Base-by-base conservation (phyloP, 2,113 vertebrate genomes). In the Nasalis larvatus region DNA sequence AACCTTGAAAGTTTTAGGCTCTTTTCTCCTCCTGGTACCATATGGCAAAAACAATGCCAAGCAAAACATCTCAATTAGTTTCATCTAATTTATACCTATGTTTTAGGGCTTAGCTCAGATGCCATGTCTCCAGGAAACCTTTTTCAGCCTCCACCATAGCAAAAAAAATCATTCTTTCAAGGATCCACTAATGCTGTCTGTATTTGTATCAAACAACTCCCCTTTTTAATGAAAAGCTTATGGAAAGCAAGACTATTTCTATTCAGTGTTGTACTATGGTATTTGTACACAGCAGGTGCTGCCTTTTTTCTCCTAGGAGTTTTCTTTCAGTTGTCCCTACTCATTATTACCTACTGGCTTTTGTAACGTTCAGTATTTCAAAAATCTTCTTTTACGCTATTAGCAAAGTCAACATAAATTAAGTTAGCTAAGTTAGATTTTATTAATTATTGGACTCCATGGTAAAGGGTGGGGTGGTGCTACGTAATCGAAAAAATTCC, bases 391-490 rank as follows among this genome's bases (percentile, higher is more conserved):
- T 89, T 49, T 81, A 73, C 5, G 32, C 45, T 74, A 25, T 82
- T 82, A 94, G 58, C 32, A 73, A 95, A 52, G 30, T 73, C 18
- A 94, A 35, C 25, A 47, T 85, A 71, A 89, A 92, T 93, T 66
- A 74, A 47, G 71, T 74, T 76, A 74, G 77, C 40, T 81, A 93
- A 76, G 8, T 25, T 60, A 35, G 47, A 16, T 32, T 93, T 47
- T 77, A 52, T 82, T 17, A 92, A 77, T 63, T 58, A 89, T 60
- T 5, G 7, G 18, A 23, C 16, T 89, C 37, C 27, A 73, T 17
- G 13, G 56, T 45, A 87, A 68, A 16, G 30, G 14, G 14, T 20
- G 11, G 47, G 14, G 68, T 18, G 2, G 6, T 2, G 20, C 21
- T 88, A 54, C 1, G 2, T 23, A 89, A 86, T 40, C 16, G 56